phyloP scores from a whole-genome alignment of 2,888 invertebrate genomes.

The Autographa gamma region DNA sequence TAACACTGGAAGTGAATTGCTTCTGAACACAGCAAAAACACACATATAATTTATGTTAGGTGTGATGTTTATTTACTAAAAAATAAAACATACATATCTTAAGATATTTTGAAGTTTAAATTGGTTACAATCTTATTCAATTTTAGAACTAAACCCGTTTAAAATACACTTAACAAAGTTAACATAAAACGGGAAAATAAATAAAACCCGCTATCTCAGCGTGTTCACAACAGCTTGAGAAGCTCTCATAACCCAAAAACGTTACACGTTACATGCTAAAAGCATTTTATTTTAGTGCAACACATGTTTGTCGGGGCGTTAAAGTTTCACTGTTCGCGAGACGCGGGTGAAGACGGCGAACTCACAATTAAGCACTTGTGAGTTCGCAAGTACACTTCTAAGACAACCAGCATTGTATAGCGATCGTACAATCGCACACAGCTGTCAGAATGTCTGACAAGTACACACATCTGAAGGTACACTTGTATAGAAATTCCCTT shows the following conservation, averaged over 20 bases:
- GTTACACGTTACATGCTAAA: constrained; percentile 22
- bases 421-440: constrained; percentile 60
- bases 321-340: constrained; percentile 41
- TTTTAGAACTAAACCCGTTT: background rate
- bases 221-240: constrained; percentile 17
- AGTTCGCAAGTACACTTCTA: constrained; percentile 50
- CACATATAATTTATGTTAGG: too few relatives aligned
- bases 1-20: too few relatives aligned
- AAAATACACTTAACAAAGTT: background rate
- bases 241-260: constrained; percentile 38
- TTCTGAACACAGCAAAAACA: too few relatives aligned
- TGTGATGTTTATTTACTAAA: too few relatives aligned
- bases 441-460: constrained; percentile 60
- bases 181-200: background rate
- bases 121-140: background rate
- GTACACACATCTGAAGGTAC: constrained; percentile 57
- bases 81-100: too few relatives aligned
- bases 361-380: constrained; percentile 58
- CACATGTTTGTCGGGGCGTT: constrained; percentile 39
- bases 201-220: background rate
- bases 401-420: constrained; percentile 67
- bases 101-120: background rate
- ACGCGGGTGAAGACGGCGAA: constrained; percentile 46
- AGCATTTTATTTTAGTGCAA: constrained; percentile 50
- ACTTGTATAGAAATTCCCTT: constrained; percentile 66